phyloP scores from a whole-genome alignment of 1,140 invertebrate species.

The Cyphomyrmex costatus region DNA sequence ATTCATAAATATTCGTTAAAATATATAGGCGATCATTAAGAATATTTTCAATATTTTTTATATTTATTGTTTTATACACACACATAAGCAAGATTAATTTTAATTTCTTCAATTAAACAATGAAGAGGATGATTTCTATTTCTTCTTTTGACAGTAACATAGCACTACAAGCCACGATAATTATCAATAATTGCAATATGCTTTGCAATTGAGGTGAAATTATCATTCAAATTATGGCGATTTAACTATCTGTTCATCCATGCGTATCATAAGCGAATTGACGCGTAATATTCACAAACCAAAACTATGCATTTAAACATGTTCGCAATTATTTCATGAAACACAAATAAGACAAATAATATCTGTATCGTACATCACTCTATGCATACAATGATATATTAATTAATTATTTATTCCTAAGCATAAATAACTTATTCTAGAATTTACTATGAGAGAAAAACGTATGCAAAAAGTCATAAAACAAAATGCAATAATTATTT shows the following conservation, averaged over 20 bases:
- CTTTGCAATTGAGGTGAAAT: conserved; percentile 18
- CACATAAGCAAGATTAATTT: not conserved
- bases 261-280: conserved; percentile 25
- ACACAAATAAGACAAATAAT: conserved; percentile 9
- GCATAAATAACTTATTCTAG: not conserved
- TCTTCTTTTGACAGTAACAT: not conserved
- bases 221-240: conserved; percentile 23
- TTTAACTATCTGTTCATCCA: conserved; percentile 3
- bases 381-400: not conserved
- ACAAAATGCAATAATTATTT: not conserved
- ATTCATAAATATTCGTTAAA: not conserved
- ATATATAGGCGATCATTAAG: not conserved
- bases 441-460: not conserved
- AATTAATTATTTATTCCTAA: not conserved
- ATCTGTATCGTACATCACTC: not conserved
- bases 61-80: conserved; percentile 11
- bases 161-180: not conserved
- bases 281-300: not conserved
- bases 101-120: not conserved
- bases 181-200: conserved; percentile 33
- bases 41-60: not conserved
- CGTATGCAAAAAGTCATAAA: not conserved
- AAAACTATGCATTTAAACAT: not conserved
- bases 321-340: not conserved
- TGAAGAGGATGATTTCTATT: not conserved